Percentiles rank a stretch among this genome's conserved stretches.
These are phyloP conservation scores for Ophioninae sp. DNA, from an alignment of 2,888 invertebrate genomes.

Conservation along the genomic window DNA sequence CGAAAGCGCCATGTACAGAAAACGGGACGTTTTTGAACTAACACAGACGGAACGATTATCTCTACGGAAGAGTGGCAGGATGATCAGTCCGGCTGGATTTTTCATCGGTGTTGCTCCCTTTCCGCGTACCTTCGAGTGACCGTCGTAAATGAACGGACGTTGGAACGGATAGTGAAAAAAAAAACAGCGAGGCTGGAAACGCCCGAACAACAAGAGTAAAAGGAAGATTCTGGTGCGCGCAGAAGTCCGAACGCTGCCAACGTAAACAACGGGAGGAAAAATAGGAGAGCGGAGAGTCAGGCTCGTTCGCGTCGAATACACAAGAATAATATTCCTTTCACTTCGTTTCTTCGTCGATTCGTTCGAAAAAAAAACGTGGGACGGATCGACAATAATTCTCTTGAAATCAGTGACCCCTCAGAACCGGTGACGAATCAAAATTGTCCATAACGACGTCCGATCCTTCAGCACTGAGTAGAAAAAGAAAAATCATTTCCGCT, in stretches of 20 bases:
- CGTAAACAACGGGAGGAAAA: not conserved
- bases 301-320: not conserved
- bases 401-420: not conserved
- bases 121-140: not conserved
- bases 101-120: not conserved
- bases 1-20: not conserved
- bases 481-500: not conserved
- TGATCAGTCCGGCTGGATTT: not conserved
- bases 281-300: not conserved
- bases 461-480: not conserved
- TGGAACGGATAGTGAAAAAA: not conserved
- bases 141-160: not conserved
- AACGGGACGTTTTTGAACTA: not conserved
- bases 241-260: not conserved
- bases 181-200: not conserved
- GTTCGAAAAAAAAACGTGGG: not conserved
- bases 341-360: not conserved
- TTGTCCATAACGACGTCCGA: not conserved
- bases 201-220: not conserved
- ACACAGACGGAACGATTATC: too few relatives aligned
- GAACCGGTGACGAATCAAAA: not conserved
- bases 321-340: not conserved
- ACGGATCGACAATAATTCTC: not conserved
- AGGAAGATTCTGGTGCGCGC: not conserved
- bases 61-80: not conserved